A percentile compares a stretch with the other conserved stretches of the same genome.
phyloP scores from a whole-genome alignment of 2,888 invertebrate species.

The Tuberolachnus salignus region DNA sequence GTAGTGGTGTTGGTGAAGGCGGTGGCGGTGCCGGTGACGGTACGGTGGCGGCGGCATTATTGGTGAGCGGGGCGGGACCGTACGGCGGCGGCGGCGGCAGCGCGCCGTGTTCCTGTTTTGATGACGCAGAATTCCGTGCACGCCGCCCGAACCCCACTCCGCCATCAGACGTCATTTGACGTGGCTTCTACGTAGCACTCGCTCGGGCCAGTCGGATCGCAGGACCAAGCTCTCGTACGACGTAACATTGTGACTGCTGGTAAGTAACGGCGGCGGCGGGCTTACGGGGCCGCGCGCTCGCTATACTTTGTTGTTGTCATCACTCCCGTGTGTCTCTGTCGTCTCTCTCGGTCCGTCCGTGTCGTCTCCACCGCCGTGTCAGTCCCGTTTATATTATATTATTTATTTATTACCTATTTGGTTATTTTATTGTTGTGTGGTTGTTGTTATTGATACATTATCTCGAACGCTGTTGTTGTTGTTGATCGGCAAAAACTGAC shows the following conservation, averaged over 20 bases:
- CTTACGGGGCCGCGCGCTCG: constrained; percentile 63
- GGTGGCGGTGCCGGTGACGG: neutral
- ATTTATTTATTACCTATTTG: neutral
- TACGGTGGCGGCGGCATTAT: neutral
- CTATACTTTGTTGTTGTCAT: constrained; percentile 59
- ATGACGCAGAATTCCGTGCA: constrained; percentile 56
- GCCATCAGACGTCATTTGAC: constrained; percentile 70
- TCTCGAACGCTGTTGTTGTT: neutral
- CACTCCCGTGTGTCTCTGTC: constrained; percentile 45
- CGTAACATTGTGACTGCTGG: constrained; percentile 73
- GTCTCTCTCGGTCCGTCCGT: neutral
- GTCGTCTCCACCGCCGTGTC: constrained; percentile 11
- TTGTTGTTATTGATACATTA: neutral
- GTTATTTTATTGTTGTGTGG: neutral
- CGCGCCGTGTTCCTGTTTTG: constrained; percentile 56
- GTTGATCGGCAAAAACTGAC: neutral
- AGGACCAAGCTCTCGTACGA: constrained; percentile 89
- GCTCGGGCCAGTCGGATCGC: constrained; percentile 92
- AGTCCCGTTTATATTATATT: constrained; percentile 12
- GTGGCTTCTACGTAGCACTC: constrained; percentile 91
- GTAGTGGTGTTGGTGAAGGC: constrained; percentile 26
- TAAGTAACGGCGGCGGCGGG: constrained; percentile 70
- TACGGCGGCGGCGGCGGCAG: constrained; percentile 18
- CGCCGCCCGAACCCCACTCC: constrained; percentile 69
- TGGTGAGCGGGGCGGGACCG: constrained; percentile 20